These are phyloP conservation scores for Drosophila parabipectinata DNA, from an alignment of 1,140 invertebrate species.

Conservation along the genomic window DNA sequence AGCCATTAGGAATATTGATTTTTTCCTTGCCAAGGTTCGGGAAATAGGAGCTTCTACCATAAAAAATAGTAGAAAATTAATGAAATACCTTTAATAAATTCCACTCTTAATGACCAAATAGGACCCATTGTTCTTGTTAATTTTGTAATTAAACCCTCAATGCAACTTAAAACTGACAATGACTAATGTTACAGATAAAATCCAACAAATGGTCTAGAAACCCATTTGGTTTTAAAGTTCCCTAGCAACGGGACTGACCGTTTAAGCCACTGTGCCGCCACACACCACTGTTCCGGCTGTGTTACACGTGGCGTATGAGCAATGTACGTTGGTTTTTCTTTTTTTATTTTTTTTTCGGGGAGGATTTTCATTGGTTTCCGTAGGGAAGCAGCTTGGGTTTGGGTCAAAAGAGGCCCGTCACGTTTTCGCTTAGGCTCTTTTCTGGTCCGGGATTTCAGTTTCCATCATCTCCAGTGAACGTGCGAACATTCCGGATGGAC, in stretches of 20 bases:
- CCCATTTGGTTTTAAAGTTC: neutral
- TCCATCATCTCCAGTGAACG: conserved; percentile 63
- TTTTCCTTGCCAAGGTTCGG: too few species aligned
- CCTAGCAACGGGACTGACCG: neutral
- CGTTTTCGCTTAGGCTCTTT: conserved; percentile 70
- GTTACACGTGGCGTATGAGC: conserved; percentile 6
- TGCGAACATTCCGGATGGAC: conserved; percentile 25
- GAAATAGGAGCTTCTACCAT: too few species aligned
- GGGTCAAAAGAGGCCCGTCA: conserved; percentile 72
- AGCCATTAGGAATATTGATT: too few species aligned
- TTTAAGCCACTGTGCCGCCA: neutral
- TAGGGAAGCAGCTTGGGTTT: conserved; percentile 26
- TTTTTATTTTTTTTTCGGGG: conserved; percentile 50
- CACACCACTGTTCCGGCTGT: conserved; percentile 27
- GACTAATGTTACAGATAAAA: conserved; percentile 4
- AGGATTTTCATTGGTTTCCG: conserved; percentile 34
- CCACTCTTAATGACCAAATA: neutral
- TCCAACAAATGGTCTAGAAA: neutral
- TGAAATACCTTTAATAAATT: neutral
- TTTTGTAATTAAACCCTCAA: neutral
- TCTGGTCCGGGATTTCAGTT: conserved; percentile 57
- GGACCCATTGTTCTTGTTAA: neutral
- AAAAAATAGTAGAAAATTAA: too few species aligned
- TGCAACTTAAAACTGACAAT: neutral
- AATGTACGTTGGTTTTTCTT: conserved; percentile 2